Conservation (phyloP, 2,888 invertebrate species). For the Eupithecia insigniata region DNA sequence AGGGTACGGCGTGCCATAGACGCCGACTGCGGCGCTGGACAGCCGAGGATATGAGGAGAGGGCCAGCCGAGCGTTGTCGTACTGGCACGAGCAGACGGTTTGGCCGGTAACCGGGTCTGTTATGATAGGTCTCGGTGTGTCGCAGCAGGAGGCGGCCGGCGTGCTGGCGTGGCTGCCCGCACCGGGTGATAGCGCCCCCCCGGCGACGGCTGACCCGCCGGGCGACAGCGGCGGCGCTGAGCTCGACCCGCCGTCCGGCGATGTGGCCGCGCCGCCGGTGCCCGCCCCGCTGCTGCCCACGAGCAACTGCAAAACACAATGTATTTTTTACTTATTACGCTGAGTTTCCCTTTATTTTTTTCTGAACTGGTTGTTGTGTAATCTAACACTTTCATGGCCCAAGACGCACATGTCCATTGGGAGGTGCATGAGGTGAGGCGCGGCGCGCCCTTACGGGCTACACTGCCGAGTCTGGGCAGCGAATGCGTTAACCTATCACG, state of each 20-base stretch:
- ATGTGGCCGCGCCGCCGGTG: slow-evolving; percentile 89
- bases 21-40: slow-evolving; percentile 90
- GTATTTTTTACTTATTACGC: neutral
- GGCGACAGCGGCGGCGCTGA: slow-evolving; percentile 90
- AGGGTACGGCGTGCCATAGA: slow-evolving; percentile 94
- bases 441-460: too few species aligned
- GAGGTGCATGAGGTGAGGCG: too few species aligned
- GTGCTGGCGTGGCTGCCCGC: slow-evolving; percentile 82
- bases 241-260: slow-evolving; percentile 87
- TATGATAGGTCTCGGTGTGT: slow-evolving; percentile 95
- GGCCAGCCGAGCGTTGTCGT: slow-evolving; percentile 94
- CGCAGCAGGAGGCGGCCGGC: slow-evolving; percentile 89
- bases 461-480: too few species aligned
- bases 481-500: too few species aligned
- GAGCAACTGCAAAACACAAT: slow-evolving; percentile 84
- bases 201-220: slow-evolving; percentile 87
- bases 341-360: too few species aligned
- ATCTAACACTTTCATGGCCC: too few species aligned
- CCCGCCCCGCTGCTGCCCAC: slow-evolving; percentile 90
- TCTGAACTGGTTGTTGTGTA: too few species aligned
- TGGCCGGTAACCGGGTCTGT: slow-evolving; percentile 97
- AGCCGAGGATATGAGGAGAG: slow-evolving; percentile 91
- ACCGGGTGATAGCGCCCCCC: slow-evolving; percentile 85
- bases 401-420: too few species aligned
- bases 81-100: slow-evolving; percentile 97